Conservation (phyloP, 2,797 vertebrate genomes). For the Lacerta bilineata region DNA sequence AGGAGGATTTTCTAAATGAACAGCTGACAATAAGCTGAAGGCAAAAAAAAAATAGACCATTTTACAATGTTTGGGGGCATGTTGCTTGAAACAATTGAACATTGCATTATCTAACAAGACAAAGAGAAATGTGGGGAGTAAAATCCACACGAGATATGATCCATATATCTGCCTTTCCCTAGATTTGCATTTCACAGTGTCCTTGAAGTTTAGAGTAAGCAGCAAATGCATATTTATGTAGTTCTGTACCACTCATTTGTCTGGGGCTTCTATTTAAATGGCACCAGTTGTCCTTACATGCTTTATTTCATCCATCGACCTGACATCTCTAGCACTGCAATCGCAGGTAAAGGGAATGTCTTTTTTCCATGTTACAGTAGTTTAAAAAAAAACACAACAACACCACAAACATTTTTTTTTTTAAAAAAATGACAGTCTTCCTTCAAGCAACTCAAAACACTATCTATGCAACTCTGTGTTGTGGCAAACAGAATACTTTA, state of each 20-base stretch:
- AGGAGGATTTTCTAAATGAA: conserved; percentile 60
- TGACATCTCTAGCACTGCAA: too few relatives aligned
- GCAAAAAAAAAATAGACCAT: conserved; percentile 12
- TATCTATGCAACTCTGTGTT: too few relatives aligned
- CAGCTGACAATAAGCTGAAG: conserved; percentile 46
- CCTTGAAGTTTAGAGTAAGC: not conserved
- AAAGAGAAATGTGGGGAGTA: conserved; percentile 5
- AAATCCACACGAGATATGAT: not conserved
- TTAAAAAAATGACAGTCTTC: too few relatives aligned
- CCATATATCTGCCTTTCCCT: not conserved
- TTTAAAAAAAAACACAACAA: too few relatives aligned
- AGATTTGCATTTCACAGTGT: not conserved
- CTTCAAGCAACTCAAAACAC: too few relatives aligned
- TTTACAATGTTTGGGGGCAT: not conserved
- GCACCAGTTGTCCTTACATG: too few relatives aligned
- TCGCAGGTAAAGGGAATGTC: too few relatives aligned
- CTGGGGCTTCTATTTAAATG: not conserved
- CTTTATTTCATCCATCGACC: too few relatives aligned
- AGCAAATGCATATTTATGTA: not conserved
- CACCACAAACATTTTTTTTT: too few relatives aligned
- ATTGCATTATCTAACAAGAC: not conserved
- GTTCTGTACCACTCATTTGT: not conserved
- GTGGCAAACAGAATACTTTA: too few relatives aligned
- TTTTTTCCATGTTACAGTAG: too few relatives aligned
- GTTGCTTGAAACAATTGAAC: not conserved